phyloP scores from a whole-genome alignment of 2,888 invertebrate species.

The Onthophagus sagittarius region DNA sequence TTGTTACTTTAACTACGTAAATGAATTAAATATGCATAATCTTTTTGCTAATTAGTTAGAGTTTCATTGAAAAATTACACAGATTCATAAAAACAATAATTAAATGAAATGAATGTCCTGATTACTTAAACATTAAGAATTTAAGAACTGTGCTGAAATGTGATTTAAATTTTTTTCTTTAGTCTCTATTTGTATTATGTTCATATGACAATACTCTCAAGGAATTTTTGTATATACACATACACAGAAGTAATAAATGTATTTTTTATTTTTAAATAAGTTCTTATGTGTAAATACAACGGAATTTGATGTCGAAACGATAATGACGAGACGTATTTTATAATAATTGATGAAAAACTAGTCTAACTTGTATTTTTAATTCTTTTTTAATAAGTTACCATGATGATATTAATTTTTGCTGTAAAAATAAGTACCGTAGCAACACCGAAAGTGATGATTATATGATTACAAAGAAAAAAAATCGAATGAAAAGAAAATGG shows the following conservation, averaged over 20 bases:
- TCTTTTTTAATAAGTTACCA: constrained; percentile 22
- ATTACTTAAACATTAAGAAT: too few species aligned
- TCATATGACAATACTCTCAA: background rate
- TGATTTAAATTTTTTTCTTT: background rate
- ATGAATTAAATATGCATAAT: too few species aligned
- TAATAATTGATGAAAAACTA: constrained; percentile 24
- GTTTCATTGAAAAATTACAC: too few species aligned
- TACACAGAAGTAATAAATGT: background rate
- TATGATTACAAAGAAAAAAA: constrained; percentile 11
- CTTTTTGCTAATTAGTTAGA: too few species aligned
- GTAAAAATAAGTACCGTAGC: background rate
- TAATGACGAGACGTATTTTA: background rate
- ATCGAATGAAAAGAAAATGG: constrained; percentile 16
- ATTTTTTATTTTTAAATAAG: background rate
- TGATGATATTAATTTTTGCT: constrained; percentile 15
- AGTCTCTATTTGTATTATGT: background rate
- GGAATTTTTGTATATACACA: background rate
- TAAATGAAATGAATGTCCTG: too few species aligned
- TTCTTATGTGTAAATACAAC: background rate
- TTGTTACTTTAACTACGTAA: too few species aligned
- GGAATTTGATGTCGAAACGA: background rate
- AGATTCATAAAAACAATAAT: too few species aligned
- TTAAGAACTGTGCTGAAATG: background rate
- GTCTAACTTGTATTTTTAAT: constrained; percentile 25
- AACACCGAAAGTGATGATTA: background rate